Evolutionary conservation across 2,888 invertebrate genomes (phyloP), one percentile per base, ranked within the genome.

Genomic region (Metellina segmentata): DNA sequence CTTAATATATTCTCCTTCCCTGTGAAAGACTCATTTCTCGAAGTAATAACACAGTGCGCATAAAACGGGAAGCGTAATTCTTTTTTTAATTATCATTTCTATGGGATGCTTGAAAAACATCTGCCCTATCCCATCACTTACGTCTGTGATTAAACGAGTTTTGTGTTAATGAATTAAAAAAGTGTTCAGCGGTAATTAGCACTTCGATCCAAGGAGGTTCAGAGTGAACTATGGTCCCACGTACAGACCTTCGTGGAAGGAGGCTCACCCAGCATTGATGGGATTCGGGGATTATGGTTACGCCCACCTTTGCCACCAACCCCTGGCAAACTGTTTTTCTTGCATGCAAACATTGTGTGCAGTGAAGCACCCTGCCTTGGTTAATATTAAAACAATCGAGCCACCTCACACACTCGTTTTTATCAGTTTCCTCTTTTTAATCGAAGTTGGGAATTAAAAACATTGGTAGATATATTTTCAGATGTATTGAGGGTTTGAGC

Each of bases 81-180:
- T 87, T 78, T 86, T 87, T 87, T 85, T 87, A 71, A 79, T 87
- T 87, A 87, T 79, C 87, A 87, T 87, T 87, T 79, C 72, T 87
- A 81, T 79, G 81, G 79, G 52, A 81, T 71, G 87, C 87, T 79
- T 87, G 87, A 87, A 87, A 87, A 87, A 87, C 87, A 87, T 79
- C 87, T 87, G 87, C 87, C 79, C 79, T 79, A 87, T 87, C 87
- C 87, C 87, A 87, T 87, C 87, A 87, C 87, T 79, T 79, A 79
- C 87, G 87, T 79, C 71, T 87, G 87, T 87, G 87, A 87, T 87
- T 87, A 87, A 87, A 87, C 79, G 87, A 79, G 87, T 87, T 87
- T 81, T 87, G 79, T 79, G 87, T 71, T 87, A 87, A 87, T 87
- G 87, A 87, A 87, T 87, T 87, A 87, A 87, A 87, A 87, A 87